These are phyloP conservation scores for Salvelinus namaycush DNA, from an alignment of 2,113 vertebrate species.

Conservation along the genomic window DNA sequence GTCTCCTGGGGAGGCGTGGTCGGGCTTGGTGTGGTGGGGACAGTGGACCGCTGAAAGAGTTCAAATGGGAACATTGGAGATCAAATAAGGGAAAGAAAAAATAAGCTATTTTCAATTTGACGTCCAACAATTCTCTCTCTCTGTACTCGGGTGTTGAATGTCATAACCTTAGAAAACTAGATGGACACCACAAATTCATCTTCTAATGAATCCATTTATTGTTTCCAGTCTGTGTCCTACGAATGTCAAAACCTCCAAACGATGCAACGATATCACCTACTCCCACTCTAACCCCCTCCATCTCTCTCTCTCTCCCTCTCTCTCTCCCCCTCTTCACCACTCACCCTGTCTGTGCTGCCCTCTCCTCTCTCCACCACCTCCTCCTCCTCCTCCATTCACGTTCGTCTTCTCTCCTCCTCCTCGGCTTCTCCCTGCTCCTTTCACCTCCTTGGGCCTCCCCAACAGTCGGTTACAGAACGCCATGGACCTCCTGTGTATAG, in stretches of 20 bases:
- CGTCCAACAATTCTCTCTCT: not conserved
- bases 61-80: not conserved
- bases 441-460: slow-evolving; percentile 64
- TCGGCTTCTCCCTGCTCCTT: slow-evolving; percentile 34
- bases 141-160: not conserved
- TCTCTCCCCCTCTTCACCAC: slow-evolving; percentile 1
- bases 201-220: not conserved
- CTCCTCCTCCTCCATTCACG: slow-evolving; percentile 42
- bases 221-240: not conserved
- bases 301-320: slow-evolving; percentile 20
- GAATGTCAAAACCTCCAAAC: not conserved
- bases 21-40: slow-evolving; percentile 73
- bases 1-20: slow-evolving; percentile 68
- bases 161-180: too few relatives aligned
- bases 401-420: slow-evolving; percentile 23
- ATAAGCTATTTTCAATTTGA: not conserved
- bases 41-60: slow-evolving; percentile 71
- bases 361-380: not conserved
- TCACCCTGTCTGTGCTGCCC: too few relatives aligned
- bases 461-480: slow-evolving; percentile 81
- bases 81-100: not conserved
- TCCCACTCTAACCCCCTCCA: not conserved
- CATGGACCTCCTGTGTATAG: slow-evolving; percentile 71
- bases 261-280: too few relatives aligned
- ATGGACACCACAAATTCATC: too few relatives aligned